These are phyloP conservation scores for Epinotia ramella DNA, from an alignment of 2,888 invertebrate genomes.

Conservation along the genomic window DNA sequence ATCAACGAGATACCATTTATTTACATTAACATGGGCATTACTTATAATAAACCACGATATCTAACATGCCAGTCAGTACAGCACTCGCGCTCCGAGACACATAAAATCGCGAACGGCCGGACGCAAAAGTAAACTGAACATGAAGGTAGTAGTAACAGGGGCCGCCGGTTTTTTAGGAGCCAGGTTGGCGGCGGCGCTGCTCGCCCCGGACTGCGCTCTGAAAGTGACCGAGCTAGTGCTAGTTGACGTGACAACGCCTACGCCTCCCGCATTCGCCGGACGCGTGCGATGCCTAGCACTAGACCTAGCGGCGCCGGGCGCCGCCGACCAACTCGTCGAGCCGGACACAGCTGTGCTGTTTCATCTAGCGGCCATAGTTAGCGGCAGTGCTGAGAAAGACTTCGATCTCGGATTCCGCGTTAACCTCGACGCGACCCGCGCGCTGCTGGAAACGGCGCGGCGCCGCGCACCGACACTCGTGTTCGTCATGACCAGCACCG, in stretches of 20 bases:
- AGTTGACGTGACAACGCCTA: conserved; percentile 52
- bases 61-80: conserved; percentile 6
- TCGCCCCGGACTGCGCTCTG: conserved; percentile 52
- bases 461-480: conserved; percentile 55
- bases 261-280: conserved; percentile 52
- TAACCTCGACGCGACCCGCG: conserved; percentile 73
- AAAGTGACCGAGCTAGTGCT: conserved; percentile 59
- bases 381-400: conserved; percentile 73
- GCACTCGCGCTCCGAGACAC: neutral
- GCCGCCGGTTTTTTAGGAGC: conserved; percentile 69
- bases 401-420: conserved; percentile 72
- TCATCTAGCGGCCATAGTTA: conserved; percentile 76
- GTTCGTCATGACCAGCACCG: conserved; percentile 70
- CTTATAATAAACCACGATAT: neutral
- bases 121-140: conserved; percentile 42
- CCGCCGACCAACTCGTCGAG: conserved; percentile 58
- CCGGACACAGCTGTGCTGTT: conserved; percentile 62
- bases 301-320: conserved; percentile 56
- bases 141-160: conserved; percentile 72
- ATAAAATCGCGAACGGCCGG: neutral
- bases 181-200: conserved; percentile 60
- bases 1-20: conserved; percentile 16
- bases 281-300: conserved; percentile 57
- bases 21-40: neutral
- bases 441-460: conserved; percentile 68